Conservation (phyloP, 2,888 invertebrate genomes). For the Dryococelus australis region DNA sequence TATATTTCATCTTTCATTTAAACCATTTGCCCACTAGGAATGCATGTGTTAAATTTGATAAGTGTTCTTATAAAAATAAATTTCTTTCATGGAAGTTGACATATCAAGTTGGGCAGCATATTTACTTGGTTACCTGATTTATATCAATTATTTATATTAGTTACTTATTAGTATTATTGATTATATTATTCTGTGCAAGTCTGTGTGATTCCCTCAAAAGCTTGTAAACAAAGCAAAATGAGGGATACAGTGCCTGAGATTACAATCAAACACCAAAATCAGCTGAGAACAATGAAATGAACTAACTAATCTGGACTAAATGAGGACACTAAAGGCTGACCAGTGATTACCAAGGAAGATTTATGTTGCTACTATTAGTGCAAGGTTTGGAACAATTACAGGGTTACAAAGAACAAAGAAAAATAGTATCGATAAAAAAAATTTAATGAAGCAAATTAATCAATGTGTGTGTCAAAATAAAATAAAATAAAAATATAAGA, state of each 20-base stretch:
- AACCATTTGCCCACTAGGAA: constrained; percentile 51
- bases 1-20: constrained; percentile 47
- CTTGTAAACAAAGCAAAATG: constrained; percentile 37
- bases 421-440: constrained; percentile 40
- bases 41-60: constrained; percentile 51
- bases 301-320: constrained; percentile 32
- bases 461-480: not conserved
- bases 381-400: constrained; percentile 35
- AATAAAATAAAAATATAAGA: not conserved
- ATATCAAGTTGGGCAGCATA: constrained; percentile 50
- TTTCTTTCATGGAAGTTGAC: constrained; percentile 51
- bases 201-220: constrained; percentile 48
- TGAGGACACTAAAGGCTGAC: constrained; percentile 31
- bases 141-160: constrained; percentile 48
- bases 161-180: constrained; percentile 46
- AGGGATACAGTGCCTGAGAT: constrained; percentile 44
- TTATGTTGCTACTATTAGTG: not conserved
- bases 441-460: constrained; percentile 38
- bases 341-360: constrained; percentile 19
- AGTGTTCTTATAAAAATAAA: constrained; percentile 51
- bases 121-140: constrained; percentile 50
- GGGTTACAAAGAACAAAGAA: constrained; percentile 41
- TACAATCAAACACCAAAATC: constrained; percentile 27
- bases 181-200: constrained; percentile 49
- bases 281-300: constrained; percentile 24